Conservation (phyloP, 2,113 vertebrate genomes). For the Heterotis niloticus region DNA sequence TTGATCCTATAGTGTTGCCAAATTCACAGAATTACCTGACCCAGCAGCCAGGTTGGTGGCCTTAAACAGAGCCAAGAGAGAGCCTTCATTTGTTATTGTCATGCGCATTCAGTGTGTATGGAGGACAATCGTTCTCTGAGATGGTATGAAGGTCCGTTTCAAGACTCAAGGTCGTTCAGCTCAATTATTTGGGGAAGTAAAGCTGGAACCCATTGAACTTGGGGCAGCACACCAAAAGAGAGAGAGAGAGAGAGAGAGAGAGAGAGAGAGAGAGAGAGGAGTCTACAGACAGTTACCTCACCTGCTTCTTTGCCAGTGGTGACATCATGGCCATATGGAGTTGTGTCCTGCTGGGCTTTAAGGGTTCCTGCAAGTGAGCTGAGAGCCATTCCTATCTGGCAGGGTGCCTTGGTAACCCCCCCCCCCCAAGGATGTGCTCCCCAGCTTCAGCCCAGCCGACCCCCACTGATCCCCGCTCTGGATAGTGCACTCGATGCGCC, state of each 20-base stretch:
- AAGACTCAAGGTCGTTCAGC: no score
- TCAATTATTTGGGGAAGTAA: no score
- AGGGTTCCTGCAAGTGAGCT: conserved; percentile 19
- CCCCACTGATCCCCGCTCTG: conserved; percentile 17
- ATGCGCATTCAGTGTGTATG: neutral
- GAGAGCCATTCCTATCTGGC: conserved; percentile 4
- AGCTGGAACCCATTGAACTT: no score
- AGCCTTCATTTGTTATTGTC: neutral
- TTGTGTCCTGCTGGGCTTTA: neutral
- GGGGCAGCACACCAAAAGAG: no score
- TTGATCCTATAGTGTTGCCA: neutral
- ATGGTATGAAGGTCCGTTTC: no score
- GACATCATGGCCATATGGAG: conserved; percentile 34
- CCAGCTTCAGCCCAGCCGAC: neutral
- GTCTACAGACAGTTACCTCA: conserved; percentile 24
- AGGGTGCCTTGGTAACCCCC: conserved; percentile 21
- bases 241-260: neutral
- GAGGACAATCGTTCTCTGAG: no score
- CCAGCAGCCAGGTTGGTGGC: neutral
- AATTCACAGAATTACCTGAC: neutral
- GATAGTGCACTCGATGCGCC: conserved; percentile 49
- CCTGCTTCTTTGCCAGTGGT: conserved; percentile 30
- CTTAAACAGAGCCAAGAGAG: neutral
- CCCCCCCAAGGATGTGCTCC: neutral
- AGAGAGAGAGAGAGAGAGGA: neutral